Evolutionary conservation across 92 coral and sea anemone genomes (phyloP), one percentile per base, ranked within the genome.

Genomic region (Isaurus tuberculatus): DNA sequence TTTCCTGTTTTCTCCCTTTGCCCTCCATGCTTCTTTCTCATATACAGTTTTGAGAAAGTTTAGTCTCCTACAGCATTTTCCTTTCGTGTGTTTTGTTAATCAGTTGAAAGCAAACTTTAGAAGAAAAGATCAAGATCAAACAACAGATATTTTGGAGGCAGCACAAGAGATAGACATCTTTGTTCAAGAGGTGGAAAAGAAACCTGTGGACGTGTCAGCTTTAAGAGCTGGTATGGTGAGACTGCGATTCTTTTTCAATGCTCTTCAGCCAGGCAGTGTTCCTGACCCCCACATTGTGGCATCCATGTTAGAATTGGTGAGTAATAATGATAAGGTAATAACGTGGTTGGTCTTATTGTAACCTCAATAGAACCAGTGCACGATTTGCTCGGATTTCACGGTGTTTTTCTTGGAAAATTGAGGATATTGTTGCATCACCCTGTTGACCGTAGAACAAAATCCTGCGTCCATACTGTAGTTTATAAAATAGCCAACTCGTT

Each of bases 251-350:
- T 82, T 97, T 10, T 89, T 92, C 70, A 91, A 94, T 40, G 98
- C 94, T 5, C 85, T 91, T 25, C 94, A 94, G 61, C 99, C 99
- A 5, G 99, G 99, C 27, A 88, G 93, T 80, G 97, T 97, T 0
- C 99, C 99, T 25, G 97, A 94, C 79, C 97, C 99, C 17, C 91
- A 92, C 73, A 94, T 97, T 61, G 92, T 97, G 20, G 99, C 99
- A n/a, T 92, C 98, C n/a, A 97, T 97, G 95, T 74, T 97, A 82
- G 99, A 97, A 68, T 69, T 97, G 99, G 99, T 97, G 33, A 79
- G 98, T 61, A 40, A 11, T 40, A 0, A 8, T 36, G 42, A 36
- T 36, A 36, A 36, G n/a, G 8, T 36, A 3, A 36, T 36, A 36
- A 15, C 7, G 14, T 8, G 22, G 31, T 57, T 60, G 23, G 42